Conservation (phyloP, 2,888 invertebrate genomes). For the Pyrgus malvae region DNA sequence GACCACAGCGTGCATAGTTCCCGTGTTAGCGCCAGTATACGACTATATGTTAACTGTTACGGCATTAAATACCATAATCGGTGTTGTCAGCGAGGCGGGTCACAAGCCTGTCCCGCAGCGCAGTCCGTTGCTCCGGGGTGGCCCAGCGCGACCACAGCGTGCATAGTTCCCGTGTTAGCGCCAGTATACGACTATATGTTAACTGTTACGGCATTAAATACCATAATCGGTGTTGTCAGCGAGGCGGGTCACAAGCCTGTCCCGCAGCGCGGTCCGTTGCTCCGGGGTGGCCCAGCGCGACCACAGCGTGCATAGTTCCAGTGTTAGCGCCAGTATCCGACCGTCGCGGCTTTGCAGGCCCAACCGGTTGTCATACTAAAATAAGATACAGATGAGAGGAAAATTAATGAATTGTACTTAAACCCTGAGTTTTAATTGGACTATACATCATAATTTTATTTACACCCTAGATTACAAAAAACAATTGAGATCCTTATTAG, state of each 20-base stretch:
- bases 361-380: constrained; percentile 4
- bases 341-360: constrained; percentile 46
- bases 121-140: constrained; percentile 37
- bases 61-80: too few species aligned
- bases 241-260: constrained; percentile 54
- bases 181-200: too few species aligned
- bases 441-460: too few species aligned
- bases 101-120: constrained; percentile 57
- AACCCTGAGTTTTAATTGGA: too few species aligned
- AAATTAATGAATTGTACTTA: too few species aligned
- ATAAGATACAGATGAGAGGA: not conserved
- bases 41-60: too few species aligned
- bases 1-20: constrained; percentile 67
- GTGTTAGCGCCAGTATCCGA: constrained; percentile 56
- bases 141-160: constrained; percentile 57
- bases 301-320: constrained; percentile 72
- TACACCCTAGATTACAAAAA: too few species aligned
- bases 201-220: constrained; percentile 34
- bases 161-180: too few species aligned
- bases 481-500: too few species aligned
- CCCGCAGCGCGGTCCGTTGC: constrained; percentile 48
- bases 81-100: not conserved
- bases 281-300: constrained; percentile 43
- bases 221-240: constrained; percentile 50
- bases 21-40: too few species aligned